Percentiles rank a stretch among this genome's conserved stretches.
Evolutionary conservation across 2,113 vertebrate genomes (phyloP).

Genomic region (Forbesichthys agassizii): DNA sequence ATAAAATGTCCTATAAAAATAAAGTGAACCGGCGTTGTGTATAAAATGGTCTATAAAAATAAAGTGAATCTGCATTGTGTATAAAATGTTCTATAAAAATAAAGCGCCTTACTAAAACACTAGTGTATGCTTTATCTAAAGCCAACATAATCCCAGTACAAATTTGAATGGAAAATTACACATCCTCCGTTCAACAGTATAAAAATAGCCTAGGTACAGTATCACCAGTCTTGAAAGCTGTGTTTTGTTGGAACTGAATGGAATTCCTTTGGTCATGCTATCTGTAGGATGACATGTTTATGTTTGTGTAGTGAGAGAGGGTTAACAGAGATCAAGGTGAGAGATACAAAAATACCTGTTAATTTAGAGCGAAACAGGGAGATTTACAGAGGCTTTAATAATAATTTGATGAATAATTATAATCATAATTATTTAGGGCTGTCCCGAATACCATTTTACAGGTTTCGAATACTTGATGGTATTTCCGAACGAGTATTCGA

Average conservation of each 20-base stretch:
- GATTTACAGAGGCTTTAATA: too few species aligned
- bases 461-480: too few species aligned
- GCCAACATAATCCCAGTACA: not conserved
- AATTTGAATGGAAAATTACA: not conserved
- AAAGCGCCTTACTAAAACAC: not conserved
- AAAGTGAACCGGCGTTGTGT: too few species aligned
- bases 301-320: slow-evolving; percentile 30
- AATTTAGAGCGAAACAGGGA: not conserved
- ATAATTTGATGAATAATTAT: too few species aligned
- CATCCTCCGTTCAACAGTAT: not conserved
- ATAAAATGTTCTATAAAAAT: too few species aligned
- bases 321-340: not conserved
- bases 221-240: not conserved
- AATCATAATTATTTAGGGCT: too few species aligned
- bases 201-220: not conserved
- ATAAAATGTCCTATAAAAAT: too few species aligned
- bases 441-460: too few species aligned
- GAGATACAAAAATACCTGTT: not conserved
- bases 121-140: not conserved
- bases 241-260: not conserved
- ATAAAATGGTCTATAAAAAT: too few species aligned
- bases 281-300: not conserved
- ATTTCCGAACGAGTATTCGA: too few species aligned
- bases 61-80: too few species aligned
- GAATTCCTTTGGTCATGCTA: not conserved